These are phyloP conservation scores for Sylvia atricapilla DNA, from an alignment of 2,113 vertebrate species.

Conservation along the genomic window DNA sequence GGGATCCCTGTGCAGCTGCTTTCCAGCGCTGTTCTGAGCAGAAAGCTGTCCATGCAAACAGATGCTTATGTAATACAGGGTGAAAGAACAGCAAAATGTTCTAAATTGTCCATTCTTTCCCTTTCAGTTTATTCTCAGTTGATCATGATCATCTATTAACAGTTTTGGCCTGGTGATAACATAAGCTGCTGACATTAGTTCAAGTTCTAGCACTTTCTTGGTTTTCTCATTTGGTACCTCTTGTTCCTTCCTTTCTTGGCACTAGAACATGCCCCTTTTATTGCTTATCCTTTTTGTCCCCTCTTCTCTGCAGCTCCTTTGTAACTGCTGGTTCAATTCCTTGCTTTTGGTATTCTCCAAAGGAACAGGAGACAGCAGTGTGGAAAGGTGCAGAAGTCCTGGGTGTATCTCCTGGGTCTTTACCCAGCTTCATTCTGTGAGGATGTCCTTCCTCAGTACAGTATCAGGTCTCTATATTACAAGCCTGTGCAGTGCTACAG, in stretches of 20 bases:
- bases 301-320: background rate
- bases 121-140: background rate
- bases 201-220: background rate
- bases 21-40: background rate
- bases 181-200: background rate
- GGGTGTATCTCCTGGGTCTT: background rate
- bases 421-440: background rate
- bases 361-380: background rate
- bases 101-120: background rate
- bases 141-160: background rate
- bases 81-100: background rate
- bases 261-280: background rate
- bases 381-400: background rate
- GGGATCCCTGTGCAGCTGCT: background rate
- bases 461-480: background rate
- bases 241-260: background rate
- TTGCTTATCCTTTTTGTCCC: background rate
- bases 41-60: background rate
- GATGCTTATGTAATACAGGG: background rate
- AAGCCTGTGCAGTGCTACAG: accelerated
- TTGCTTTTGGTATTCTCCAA: background rate
- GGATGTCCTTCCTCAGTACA: background rate
- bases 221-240: background rate
- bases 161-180: background rate
- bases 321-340: background rate